Evolutionary conservation across 2,888 invertebrate genomes (phyloP).

Genomic region (Branchipolynoe longqiensis): DNA sequence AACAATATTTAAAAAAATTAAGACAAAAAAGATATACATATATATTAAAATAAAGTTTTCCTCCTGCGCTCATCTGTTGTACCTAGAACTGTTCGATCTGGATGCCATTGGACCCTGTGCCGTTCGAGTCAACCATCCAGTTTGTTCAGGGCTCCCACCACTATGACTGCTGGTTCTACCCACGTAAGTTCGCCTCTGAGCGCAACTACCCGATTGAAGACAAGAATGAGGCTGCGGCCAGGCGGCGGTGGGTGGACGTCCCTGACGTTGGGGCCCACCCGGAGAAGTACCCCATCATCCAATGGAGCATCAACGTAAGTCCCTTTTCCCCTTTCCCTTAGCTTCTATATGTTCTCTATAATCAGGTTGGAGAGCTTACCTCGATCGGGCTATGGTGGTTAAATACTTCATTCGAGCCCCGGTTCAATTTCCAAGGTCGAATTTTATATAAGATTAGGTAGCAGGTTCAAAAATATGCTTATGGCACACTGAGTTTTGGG

Average conservation of each 20-base stretch:
- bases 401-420: too few species aligned
- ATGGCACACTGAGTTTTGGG: too few species aligned
- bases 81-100: slow-evolving; percentile 74
- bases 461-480: too few species aligned
- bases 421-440: too few species aligned
- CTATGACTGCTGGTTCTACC: slow-evolving; percentile 74
- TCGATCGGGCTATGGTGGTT: too few species aligned
- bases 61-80: too few species aligned
- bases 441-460: too few species aligned
- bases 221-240: background rate
- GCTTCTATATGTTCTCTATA: too few species aligned
- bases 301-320: slow-evolving; percentile 71
- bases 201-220: slow-evolving; percentile 68
- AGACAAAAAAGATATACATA: too few species aligned
- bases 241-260: slow-evolving; percentile 66
- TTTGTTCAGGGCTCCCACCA: slow-evolving; percentile 76
- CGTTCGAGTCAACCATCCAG: slow-evolving; percentile 69
- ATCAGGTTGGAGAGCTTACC: too few species aligned
- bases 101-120: slow-evolving; percentile 77
- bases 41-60: too few species aligned
- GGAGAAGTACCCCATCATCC: slow-evolving; percentile 68
- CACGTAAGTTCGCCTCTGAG: slow-evolving; percentile 74
- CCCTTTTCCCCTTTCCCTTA: background rate
- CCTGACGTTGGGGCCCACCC: slow-evolving; percentile 69
- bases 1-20: too few species aligned